A percentile compares a stretch with the other conserved stretches of the same genome.
Conservation (phyloP, 1,140 invertebrate genomes). For the Drosophila malerkotliana region DNA sequence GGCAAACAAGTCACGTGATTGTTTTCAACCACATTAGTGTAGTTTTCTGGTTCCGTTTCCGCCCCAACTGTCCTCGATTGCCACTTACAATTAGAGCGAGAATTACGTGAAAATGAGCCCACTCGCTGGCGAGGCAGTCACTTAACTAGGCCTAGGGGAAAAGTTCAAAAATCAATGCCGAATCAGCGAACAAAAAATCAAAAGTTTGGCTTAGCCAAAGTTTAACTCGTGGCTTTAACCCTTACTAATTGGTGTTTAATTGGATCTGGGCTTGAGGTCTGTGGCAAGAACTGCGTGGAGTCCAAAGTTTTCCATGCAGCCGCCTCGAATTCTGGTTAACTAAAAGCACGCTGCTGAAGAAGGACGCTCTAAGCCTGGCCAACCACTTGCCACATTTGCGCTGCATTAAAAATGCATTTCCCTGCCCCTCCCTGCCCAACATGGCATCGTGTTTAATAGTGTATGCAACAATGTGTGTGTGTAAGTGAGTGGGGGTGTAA, state of each 20-base stretch:
- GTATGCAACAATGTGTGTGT: constrained; percentile 68
- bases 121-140: constrained; percentile 22
- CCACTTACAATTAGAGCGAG: constrained; percentile 32
- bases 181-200: constrained; percentile 36
- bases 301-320: constrained; percentile 38
- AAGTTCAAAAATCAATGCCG: constrained; percentile 19
- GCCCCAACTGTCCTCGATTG: constrained; percentile 17
- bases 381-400: constrained; percentile 73
- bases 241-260: constrained; percentile 48
- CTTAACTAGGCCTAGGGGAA: constrained; percentile 28
- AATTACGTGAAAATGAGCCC: constrained; percentile 39
- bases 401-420: constrained; percentile 79
- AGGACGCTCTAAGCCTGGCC: constrained; percentile 38
- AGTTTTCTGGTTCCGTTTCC: constrained; percentile 52
- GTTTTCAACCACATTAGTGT: constrained; percentile 37
- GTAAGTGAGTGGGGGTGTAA: constrained; percentile 39
- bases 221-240: constrained; percentile 8
- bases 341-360: constrained; percentile 23
- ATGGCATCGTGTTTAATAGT: constrained; percentile 58
- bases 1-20: constrained; percentile 58
- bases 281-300: background rate
- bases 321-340: constrained; percentile 40
- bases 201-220: constrained; percentile 35
- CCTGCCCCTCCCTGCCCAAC: constrained; percentile 26
- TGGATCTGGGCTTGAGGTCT: constrained; percentile 11